Conservation (phyloP, 53 echinoderm and acorn worm species). For the Luidia sarsii region DNA sequence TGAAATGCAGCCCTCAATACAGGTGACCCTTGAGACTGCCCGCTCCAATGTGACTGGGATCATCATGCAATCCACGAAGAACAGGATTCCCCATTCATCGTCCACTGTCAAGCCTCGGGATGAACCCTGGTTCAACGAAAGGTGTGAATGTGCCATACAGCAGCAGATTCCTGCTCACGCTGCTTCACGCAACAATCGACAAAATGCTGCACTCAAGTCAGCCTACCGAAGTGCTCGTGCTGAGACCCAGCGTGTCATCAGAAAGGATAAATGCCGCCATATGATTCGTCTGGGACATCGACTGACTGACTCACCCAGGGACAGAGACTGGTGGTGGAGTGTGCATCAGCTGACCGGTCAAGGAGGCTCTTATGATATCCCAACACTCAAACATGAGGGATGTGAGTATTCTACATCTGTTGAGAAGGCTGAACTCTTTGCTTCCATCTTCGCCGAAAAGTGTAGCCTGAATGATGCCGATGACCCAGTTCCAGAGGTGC, state of each 20-base stretch:
- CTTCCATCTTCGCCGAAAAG: conserved; percentile 2
- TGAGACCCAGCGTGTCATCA: conserved; percentile 11
- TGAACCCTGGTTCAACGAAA: too few species aligned
- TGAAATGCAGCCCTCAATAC: conserved; percentile 9
- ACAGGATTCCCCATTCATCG: neutral
- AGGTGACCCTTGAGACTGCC: neutral
- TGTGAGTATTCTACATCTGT: neutral
- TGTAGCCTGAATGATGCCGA: conserved; percentile 2
- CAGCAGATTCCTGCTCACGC: neutral
- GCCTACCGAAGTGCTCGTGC: conserved; percentile 22
- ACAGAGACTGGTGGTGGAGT: conserved; percentile 18
- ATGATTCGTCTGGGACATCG: conserved; percentile 17
- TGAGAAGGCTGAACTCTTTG: neutral
- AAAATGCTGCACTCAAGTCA: conserved; percentile 5
- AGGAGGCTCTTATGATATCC: conserved; percentile 8
- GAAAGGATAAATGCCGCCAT: conserved; percentile 7
- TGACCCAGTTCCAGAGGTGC: neutral
- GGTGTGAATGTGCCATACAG: too few species aligned
- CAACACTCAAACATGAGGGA: conserved; percentile 5
- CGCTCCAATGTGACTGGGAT: too few species aligned
- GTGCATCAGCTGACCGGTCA: conserved; percentile 7
- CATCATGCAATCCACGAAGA: conserved; percentile 5
- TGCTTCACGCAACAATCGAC: neutral
- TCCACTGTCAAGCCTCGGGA: neutral
- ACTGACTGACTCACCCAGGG: neutral